Evolutionary conservation across 1,140 invertebrate genomes (phyloP).

Genomic region (Gonioctena quinquepunctata): DNA sequence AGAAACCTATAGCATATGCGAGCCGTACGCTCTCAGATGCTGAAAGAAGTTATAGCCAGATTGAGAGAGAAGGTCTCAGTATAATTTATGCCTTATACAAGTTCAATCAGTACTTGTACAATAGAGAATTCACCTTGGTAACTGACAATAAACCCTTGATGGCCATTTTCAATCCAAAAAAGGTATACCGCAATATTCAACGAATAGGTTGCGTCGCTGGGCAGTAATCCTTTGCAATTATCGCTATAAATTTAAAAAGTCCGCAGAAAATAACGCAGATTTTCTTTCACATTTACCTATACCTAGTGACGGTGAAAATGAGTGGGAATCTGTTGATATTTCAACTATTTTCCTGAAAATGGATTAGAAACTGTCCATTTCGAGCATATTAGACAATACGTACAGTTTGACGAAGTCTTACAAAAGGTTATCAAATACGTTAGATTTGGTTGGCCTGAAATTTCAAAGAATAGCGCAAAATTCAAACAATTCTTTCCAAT

Average conservation of each 20-base stretch:
- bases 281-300: conserved; percentile 1
- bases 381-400: neutral
- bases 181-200: conserved; percentile 7
- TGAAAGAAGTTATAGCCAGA: neutral
- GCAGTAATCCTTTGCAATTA: neutral
- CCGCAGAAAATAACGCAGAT: conserved; percentile 7
- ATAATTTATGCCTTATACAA: neutral
- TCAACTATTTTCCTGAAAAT: conserved; percentile 1
- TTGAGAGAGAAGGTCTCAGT: neutral
- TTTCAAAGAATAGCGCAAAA: neutral
- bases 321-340: neutral
- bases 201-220: neutral
- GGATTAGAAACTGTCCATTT: neutral
- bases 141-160: neutral
- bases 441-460: neutral
- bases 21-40: neutral
- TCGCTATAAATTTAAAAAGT: neutral
- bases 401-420: neutral
- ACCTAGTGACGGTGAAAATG: neutral
- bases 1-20: neutral
- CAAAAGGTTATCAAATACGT: neutral
- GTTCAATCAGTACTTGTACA: conserved; percentile 27
- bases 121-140: neutral
- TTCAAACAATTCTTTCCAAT: neutral
- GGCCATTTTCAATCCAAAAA: neutral